A percentile compares a stretch with the other conserved stretches of the same genome.
Evolutionary conservation across 2,113 vertebrate genomes (phyloP).

Genomic region (Laticauda laticaudata): DNA sequence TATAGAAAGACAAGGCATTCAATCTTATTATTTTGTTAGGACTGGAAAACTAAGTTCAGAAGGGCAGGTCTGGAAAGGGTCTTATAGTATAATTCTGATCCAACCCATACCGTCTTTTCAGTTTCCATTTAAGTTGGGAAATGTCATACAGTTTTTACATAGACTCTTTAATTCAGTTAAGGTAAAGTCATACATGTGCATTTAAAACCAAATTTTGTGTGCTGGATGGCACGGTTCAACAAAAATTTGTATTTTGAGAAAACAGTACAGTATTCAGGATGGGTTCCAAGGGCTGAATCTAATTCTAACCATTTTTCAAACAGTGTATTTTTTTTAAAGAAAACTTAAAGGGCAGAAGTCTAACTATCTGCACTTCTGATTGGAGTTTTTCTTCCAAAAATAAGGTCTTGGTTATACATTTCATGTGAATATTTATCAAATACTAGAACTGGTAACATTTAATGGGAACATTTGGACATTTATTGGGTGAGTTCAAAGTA

Average conservation of each 20-base stretch:
- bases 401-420: background rate
- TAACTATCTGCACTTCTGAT: no score
- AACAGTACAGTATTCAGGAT: background rate
- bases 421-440: background rate
- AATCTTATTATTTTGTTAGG: background rate
- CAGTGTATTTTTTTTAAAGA: background rate
- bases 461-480: background rate
- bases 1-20: background rate
- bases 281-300: background rate
- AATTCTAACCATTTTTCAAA: background rate
- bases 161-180: background rate
- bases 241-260: background rate
- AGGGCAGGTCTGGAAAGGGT: background rate
- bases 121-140: background rate
- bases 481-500: background rate
- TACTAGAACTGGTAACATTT: background rate
- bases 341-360: no score
- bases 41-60: background rate
- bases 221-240: background rate
- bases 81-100: background rate
- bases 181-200: background rate
- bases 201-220: background rate
- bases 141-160: background rate
- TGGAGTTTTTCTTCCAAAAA: background rate
- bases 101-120: background rate